Percentiles rank a stretch among this genome's conserved stretches.
Conservation (phyloP, 2,797 vertebrate genomes). For the Microctenopoma steveboyesi region DNA sequence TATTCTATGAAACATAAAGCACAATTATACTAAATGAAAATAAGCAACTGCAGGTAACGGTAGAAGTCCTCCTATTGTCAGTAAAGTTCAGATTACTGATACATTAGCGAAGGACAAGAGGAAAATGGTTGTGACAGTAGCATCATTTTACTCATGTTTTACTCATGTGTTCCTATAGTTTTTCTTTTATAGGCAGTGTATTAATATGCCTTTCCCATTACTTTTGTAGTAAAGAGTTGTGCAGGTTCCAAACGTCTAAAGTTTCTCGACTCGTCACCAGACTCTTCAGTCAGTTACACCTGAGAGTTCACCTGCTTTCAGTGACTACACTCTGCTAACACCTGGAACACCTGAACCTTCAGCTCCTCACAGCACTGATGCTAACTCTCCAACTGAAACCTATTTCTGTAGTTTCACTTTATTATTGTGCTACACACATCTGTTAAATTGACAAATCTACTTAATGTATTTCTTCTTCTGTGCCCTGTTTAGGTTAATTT, state of each 20-base stretch:
- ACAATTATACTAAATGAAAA: not conserved
- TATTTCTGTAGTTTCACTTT: not conserved
- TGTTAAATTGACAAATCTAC: not conserved
- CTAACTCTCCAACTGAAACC: conserved; percentile 1
- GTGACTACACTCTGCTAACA: conserved; percentile 7
- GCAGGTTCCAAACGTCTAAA: not conserved
- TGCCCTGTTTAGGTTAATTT: not conserved
- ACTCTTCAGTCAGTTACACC: not conserved
- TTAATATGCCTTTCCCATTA: not conserved
- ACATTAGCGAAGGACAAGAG: not conserved
- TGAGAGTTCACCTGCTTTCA: conserved; percentile 13
- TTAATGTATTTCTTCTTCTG: not conserved
- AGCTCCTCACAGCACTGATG: not conserved
- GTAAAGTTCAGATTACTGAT: not conserved
- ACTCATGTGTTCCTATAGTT: not conserved
- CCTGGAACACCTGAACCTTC: not conserved
- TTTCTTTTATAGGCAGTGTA: not conserved
- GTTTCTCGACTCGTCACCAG: not conserved
- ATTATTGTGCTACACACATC: not conserved
- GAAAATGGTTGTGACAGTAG: not conserved
- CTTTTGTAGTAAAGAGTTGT: not conserved
- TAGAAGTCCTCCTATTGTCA: conserved; percentile 8
- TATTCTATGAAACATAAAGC: conserved; percentile 14
- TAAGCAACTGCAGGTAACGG: conserved; percentile 15
- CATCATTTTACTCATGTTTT: not conserved